These are phyloP conservation scores for Paracanthobrama guichenoti DNA, from an alignment of 2,113 vertebrate species.

Conservation along the genomic window DNA sequence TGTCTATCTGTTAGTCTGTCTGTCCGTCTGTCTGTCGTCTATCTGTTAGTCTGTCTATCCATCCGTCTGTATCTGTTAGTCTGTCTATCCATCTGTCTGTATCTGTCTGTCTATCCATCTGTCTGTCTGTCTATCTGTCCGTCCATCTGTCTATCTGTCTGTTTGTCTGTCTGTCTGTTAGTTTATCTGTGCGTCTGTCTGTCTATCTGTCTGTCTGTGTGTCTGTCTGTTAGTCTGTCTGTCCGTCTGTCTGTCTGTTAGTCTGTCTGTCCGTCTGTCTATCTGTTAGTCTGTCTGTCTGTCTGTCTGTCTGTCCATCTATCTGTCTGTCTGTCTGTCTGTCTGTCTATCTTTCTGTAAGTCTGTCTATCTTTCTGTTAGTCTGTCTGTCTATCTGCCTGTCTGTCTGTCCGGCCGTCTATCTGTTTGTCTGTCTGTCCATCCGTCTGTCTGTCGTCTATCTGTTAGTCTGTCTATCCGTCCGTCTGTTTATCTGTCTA, in stretches of 20 bases:
- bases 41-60: too few species aligned
- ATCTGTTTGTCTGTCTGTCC: neutral
- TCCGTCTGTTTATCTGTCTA: neutral
- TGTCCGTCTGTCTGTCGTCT: too few species aligned
- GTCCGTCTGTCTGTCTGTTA: neutral
- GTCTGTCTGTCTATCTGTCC: too few species aligned
- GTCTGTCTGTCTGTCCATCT: neutral
- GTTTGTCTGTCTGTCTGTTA: too few species aligned
- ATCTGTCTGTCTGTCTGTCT: neutral
- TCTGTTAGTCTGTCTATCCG: neutral
- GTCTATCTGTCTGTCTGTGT: too few species aligned
- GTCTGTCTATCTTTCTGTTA: too few species aligned
- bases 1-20: neutral
- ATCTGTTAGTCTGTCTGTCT: neutral
- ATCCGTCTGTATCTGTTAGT: too few species aligned
- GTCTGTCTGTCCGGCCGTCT: neutral
- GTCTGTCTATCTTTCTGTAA: too few species aligned
- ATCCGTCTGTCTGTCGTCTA: neutral
- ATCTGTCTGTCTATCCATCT: too few species aligned
- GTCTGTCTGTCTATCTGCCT: neutral
- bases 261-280: neutral
- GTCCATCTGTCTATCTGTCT: too few species aligned
- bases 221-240: neutral
- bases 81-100: too few species aligned
- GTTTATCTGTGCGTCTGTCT: too few species aligned